Conservation (phyloP, 2,888 invertebrate genomes). For the Drosophila percnosoma region DNA sequence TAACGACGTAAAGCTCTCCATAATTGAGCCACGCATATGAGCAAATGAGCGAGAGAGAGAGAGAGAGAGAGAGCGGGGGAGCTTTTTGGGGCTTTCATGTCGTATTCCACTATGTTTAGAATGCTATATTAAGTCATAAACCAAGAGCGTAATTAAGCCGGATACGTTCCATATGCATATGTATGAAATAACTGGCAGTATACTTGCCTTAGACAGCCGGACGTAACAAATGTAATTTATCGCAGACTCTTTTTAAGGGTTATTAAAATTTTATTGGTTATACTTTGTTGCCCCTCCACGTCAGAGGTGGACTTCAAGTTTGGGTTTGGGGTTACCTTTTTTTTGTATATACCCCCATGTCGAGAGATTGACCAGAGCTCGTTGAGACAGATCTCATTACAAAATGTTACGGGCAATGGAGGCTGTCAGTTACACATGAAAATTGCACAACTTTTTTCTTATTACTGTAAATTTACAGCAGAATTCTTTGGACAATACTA, state of each 20-base stretch:
- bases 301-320: conserved; percentile 42
- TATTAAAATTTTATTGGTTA: conserved; percentile 73
- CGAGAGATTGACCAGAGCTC: conserved; percentile 30
- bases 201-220: conserved; percentile 14
- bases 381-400: conserved; percentile 64
- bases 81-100: conserved; percentile 21
- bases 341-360: neutral
- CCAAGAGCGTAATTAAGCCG: conserved; percentile 77
- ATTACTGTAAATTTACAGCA: conserved; percentile 67
- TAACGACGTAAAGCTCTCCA: conserved; percentile 69
- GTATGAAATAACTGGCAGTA: neutral
- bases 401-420: conserved; percentile 51
- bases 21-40: conserved; percentile 68
- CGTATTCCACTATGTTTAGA: conserved; percentile 36
- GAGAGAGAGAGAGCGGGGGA: neutral
- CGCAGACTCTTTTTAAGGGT: conserved; percentile 38
- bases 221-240: conserved; percentile 54
- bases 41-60: conserved; percentile 2
- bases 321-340: conserved; percentile 35
- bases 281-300: conserved; percentile 62
- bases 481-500: conserved; percentile 52
- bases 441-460: conserved; percentile 80
- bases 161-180: conserved; percentile 17
- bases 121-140: conserved; percentile 78
- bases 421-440: conserved; percentile 81